Evolutionary conservation across 53 echinoderm and acorn worm genomes (phyloP).

Genomic region (Glandiceps talaboti): DNA sequence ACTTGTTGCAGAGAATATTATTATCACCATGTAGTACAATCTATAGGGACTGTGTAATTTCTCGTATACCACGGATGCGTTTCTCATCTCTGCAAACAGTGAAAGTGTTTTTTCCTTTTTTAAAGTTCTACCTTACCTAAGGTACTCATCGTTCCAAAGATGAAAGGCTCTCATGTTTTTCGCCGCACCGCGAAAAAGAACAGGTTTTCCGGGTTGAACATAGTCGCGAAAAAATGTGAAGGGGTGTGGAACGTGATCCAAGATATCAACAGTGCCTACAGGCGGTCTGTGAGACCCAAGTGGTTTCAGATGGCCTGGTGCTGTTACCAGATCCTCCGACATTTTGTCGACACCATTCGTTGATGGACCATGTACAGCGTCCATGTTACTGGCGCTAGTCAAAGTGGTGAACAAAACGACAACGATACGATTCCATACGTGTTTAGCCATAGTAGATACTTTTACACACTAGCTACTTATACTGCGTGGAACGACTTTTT

Average conservation of each 20-base stretch:
- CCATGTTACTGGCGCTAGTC: neutral
- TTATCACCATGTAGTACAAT: no score
- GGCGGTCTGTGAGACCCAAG: slow-evolving; percentile 48
- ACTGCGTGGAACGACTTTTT: no score
- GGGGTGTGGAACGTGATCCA: slow-evolving; percentile 44
- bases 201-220: slow-evolving; percentile 48
- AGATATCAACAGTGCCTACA: slow-evolving; percentile 37
- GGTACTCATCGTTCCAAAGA: slow-evolving; percentile 80
- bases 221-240: slow-evolving; percentile 47
- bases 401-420: neutral
- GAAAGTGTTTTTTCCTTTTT: no score
- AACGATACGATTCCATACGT: neutral
- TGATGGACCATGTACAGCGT: no score
- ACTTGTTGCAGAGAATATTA: no score
- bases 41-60: no score
- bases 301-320: slow-evolving; percentile 66
- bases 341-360: no score
- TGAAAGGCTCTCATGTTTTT: slow-evolving; percentile 60
- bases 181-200: slow-evolving; percentile 69
- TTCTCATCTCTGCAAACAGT: no score
- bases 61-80: no score
- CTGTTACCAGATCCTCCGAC: no score
- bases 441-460: no score
- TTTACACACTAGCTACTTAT: no score
- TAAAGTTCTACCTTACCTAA: slow-evolving; percentile 70